Base-by-base conservation (phyloP, 2,113 vertebrate species). In the Raja brachyura region DNA sequence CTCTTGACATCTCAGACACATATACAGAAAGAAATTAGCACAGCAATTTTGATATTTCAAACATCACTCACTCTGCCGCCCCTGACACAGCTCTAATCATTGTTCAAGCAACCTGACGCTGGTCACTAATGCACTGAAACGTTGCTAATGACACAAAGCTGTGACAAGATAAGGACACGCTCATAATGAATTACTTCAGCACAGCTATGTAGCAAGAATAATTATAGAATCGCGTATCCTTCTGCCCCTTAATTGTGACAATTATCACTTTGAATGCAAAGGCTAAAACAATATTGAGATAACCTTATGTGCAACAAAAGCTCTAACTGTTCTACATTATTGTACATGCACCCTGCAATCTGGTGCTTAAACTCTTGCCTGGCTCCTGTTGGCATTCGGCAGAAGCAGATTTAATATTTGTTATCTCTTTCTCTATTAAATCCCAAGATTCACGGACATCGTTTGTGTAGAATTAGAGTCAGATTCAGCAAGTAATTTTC, bases 131-230 rank as follows among this genome's bases (percentile, higher is more conserved):
- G 96, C 96, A 88, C 93, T 94, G 93, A 93, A 94, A 93, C 95
- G 63, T 68, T 70, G 94, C 94, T 96, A 96, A 96, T 94, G 96
- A 96, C 95, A 94, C 5, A 22, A 94, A 94, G 94, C 93, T 93
- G 94, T 93, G 96, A 96, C 96, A 94, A 97, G 97, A 97, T 97
- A 97, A 97, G 95, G 54, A n/a, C 28, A 92, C 94, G 93, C 94
- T 93, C 75, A 0, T 95, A 95, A 94, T 94, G 95, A 96, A 95
- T 93, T 95, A 22, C 94, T 95, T 94, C 95, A 94, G 95, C 94
- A 95, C 96, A 95, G 95, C 95, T 81, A 93, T 95, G 95, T 94
- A 96, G 95, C 96, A 93, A 93, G 94, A 95, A 96, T 93, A 96
- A 97, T 96, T 95, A 95, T 93, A 95, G 96, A 94, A 94, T 93